These are phyloP conservation scores for Tetraneura akinire DNA, from an alignment of 1,140 invertebrate genomes.

Conservation along the genomic window DNA sequence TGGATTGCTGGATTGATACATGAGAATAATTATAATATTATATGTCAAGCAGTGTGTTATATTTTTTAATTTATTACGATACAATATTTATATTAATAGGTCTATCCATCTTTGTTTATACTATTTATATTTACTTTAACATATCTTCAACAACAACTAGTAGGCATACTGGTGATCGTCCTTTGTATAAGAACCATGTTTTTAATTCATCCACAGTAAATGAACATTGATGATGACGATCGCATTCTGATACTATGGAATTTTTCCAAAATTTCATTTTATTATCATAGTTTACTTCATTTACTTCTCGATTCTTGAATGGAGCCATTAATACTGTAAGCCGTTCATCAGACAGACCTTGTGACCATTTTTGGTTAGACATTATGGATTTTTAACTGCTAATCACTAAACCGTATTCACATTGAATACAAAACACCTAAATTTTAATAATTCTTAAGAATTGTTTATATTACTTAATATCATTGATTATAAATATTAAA, in stretches of 20 bases:
- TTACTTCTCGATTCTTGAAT: constrained; percentile 42
- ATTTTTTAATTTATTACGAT: no score
- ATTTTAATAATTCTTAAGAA: no score
- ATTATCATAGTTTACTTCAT: constrained; percentile 42
- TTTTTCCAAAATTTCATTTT: constrained; percentile 47
- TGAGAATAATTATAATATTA: no score
- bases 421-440: background rate
- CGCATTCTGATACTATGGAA: constrained; percentile 9
- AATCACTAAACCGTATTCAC: background rate
- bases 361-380: constrained; percentile 21
- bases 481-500: no score
- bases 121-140: constrained; percentile 21
- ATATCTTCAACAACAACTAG: constrained; percentile 33
- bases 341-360: constrained; percentile 32
- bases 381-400: background rate
- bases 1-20: no score
- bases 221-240: constrained; percentile 1
- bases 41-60: no score
- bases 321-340: constrained; percentile 34
- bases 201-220: constrained; percentile 23
- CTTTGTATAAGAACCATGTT: constrained; percentile 34
- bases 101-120: background rate
- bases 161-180: constrained; percentile 27
- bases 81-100: no score
- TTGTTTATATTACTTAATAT: no score